These are phyloP conservation scores for Drymodes brunneopygia DNA, from an alignment of 2,113 vertebrate species.

Conservation along the genomic window DNA sequence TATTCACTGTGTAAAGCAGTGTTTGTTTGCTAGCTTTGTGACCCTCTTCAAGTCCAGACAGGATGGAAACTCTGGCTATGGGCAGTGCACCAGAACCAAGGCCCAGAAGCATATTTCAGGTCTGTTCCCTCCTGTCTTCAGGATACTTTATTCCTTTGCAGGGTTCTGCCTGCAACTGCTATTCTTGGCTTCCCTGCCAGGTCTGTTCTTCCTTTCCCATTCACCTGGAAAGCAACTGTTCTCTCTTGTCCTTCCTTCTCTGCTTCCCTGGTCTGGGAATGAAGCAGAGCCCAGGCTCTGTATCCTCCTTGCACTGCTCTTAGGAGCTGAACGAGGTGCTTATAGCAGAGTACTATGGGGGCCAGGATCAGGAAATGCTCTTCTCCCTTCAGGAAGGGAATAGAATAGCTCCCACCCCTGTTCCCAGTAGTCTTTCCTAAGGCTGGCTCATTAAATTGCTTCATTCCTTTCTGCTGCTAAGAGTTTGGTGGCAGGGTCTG, in stretches of 20 bases:
- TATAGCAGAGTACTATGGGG: fast-evolving
- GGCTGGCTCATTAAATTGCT: not conserved
- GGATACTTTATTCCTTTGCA: not conserved
- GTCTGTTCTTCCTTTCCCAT: not conserved
- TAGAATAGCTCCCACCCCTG: not conserved
- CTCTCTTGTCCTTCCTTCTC: not conserved
- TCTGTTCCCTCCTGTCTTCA: not conserved
- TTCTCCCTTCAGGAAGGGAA: not conserved
- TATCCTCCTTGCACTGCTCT: not conserved
- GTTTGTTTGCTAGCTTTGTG: not conserved
- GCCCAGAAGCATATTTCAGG: not conserved
- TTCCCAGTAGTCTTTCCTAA: not conserved
- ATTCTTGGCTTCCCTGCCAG: not conserved
- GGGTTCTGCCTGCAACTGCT: not conserved
- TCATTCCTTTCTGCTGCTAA: not conserved
- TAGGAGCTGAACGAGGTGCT: not conserved
- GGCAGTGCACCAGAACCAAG: not conserved
- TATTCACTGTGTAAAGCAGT: not conserved
- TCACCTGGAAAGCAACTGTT: not conserved
- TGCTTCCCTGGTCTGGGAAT: not conserved
- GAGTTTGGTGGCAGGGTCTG: not conserved
- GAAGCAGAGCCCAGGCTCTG: not conserved
- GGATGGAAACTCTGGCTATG: not conserved
- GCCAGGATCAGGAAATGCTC: not conserved
- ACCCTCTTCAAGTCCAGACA: not conserved